phyloP scores from a whole-genome alignment of 2,888 invertebrate genomes.

The Tetragonisca angustula region DNA sequence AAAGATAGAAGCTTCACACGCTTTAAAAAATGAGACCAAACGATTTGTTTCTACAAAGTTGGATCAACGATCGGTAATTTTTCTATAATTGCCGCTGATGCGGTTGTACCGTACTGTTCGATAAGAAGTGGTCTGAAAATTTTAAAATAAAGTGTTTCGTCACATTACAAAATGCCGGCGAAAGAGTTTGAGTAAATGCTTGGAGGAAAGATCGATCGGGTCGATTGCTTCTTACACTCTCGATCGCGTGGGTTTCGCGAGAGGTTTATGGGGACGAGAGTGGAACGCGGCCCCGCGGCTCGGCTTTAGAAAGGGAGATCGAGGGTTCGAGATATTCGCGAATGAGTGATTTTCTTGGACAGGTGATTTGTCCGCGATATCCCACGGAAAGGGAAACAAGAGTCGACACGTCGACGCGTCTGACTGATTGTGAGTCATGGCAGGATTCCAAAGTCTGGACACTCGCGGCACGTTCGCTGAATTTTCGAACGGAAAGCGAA shows the following conservation, averaged over 20 bases:
- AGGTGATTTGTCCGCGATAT: conserved; percentile 40
- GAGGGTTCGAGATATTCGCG: conserved; percentile 42
- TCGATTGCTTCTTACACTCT: conserved; percentile 4
- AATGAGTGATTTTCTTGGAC: conserved; percentile 42
- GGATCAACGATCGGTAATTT: too few species aligned
- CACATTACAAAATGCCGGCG: not conserved
- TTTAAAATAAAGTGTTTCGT: not conserved
- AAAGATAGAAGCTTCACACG: too few species aligned
- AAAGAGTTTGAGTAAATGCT: conserved; percentile 8
- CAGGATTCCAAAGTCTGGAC: conserved; percentile 22
- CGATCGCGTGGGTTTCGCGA: conserved; percentile 35
- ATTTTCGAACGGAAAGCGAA: not conserved
- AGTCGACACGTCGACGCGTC: not conserved
- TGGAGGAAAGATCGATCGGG: conserved; percentile 6
- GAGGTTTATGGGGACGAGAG: conserved; percentile 33
- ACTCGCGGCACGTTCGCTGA: not conserved
- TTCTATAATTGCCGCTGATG: too few species aligned
- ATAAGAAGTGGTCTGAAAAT: not conserved
- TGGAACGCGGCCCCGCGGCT: not conserved
- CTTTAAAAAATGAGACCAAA: too few species aligned
- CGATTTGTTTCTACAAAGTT: too few species aligned
- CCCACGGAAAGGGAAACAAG: conserved; percentile 13
- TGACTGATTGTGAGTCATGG: not conserved
- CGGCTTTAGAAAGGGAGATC: conserved; percentile 49
- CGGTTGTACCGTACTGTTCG: too few species aligned